These are phyloP conservation scores for Sinotaia quadrata DNA, from an alignment of 2,888 invertebrate genomes.

Conservation along the genomic window DNA sequence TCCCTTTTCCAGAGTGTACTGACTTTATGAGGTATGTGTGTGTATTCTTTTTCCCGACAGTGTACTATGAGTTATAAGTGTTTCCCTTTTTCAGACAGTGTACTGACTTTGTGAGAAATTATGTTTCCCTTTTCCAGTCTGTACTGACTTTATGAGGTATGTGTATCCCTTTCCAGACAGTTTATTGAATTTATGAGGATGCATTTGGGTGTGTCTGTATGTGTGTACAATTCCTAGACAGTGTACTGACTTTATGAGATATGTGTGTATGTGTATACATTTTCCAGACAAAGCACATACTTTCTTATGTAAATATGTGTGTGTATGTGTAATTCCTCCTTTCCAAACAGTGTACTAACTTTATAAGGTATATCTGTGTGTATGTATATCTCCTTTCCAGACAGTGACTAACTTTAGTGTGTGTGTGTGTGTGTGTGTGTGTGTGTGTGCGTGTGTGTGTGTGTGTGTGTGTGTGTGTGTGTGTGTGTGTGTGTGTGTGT, in stretches of 20 bases:
- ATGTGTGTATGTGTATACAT: conserved; percentile 2
- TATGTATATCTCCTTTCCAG: neutral
- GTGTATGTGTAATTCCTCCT: neutral
- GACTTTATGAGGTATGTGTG: too few species aligned
- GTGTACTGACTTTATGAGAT: neutral
- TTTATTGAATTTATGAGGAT: too few species aligned
- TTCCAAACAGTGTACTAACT: neutral
- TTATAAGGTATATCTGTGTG: neutral
- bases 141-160: too few species aligned
- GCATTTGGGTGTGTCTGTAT: neutral
- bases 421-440: conserved; percentile 10
- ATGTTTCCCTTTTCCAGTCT: too few species aligned
- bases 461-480: conserved; percentile 3
- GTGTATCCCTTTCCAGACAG: too few species aligned
- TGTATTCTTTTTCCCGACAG: too few species aligned
- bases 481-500: conserved; percentile 5
- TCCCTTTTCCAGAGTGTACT: too few species aligned
- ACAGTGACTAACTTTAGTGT: neutral
- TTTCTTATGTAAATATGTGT: neutral
- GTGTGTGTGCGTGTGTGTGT: conserved; percentile 2
- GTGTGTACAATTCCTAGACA: neutral
- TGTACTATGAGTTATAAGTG: too few species aligned
- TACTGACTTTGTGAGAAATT: too few species aligned
- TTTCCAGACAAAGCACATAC: neutral
- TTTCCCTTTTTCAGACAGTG: too few species aligned